A percentile compares a stretch with the other conserved stretches of the same genome.
These are phyloP conservation scores for Xanthorhoe spadicearia DNA, from an alignment of 2,888 invertebrate species.

Conservation along the genomic window DNA sequence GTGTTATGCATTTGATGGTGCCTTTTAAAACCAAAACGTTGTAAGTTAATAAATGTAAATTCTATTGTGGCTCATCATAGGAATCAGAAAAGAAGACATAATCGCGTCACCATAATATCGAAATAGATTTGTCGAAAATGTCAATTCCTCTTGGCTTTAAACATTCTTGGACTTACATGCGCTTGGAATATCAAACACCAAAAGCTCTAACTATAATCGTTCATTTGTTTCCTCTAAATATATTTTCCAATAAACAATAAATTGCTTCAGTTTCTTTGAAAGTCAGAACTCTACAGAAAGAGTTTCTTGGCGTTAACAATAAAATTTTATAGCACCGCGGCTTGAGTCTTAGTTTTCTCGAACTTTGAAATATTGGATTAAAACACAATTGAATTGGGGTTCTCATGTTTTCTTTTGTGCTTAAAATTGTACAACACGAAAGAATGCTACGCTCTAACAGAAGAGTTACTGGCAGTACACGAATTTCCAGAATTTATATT, in stretches of 20 bases:
- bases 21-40: too few relatives aligned
- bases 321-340: constrained; percentile 36
- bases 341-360: constrained; percentile 34
- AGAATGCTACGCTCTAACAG: not conserved
- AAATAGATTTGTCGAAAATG: too few relatives aligned
- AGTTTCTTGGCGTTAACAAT: constrained; percentile 35
- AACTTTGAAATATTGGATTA: constrained; percentile 41
- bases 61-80: too few relatives aligned
- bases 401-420: constrained; percentile 24
- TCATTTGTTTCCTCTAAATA: not conserved
- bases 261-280: not conserved
- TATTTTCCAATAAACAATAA: not conserved
- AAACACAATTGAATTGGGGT: constrained; percentile 33
- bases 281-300: constrained; percentile 11
- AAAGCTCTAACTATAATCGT: not conserved
- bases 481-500: too few relatives aligned
- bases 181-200: not conserved
- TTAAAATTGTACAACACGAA: constrained; percentile 9
- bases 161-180: not conserved
- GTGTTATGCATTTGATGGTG: too few relatives aligned
- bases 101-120: too few relatives aligned
- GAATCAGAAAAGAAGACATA: too few relatives aligned
- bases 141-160: too few relatives aligned
- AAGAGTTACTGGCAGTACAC: not conserved
- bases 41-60: too few relatives aligned